Evolutionary conservation across 2,113 vertebrate genomes (phyloP).

Genomic region (Prunella fulvescens): DNA sequence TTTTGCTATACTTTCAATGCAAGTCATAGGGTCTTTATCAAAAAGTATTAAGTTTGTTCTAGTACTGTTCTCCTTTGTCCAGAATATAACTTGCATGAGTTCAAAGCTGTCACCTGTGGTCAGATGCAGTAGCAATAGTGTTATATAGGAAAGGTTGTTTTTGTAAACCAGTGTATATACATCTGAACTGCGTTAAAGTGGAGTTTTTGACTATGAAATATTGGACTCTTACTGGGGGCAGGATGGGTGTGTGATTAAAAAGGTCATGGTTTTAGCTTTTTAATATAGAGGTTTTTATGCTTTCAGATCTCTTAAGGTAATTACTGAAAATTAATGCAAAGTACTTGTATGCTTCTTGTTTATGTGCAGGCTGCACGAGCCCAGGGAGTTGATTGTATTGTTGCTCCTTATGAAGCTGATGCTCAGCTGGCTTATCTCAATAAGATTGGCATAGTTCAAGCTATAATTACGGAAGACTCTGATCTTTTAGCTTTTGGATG

Average conservation of each 20-base stretch:
- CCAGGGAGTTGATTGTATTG: slow-evolving; percentile 88
- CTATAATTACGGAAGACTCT: slow-evolving; percentile 94
- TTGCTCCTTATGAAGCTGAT: slow-evolving; percentile 98
- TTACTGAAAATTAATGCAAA: neutral
- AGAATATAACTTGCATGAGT: neutral
- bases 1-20: neutral
- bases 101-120: neutral
- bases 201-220: neutral
- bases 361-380: slow-evolving; percentile 79
- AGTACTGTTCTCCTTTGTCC: neutral
- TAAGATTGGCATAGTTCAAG: slow-evolving; percentile 87
- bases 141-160: neutral
- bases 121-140: neutral
- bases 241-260: neutral
- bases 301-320: neutral
- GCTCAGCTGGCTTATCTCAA: slow-evolving; percentile 94
- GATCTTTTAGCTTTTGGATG: slow-evolving; percentile 96
- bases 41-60: neutral
- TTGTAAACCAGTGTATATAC: neutral
- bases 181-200: neutral
- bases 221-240: accelerated
- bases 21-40: neutral
- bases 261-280: neutral
- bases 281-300: neutral
- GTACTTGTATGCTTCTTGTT: neutral